These are phyloP conservation scores for Drepana arcuata DNA, from an alignment of 1,140 invertebrate species.

Conservation along the genomic window DNA sequence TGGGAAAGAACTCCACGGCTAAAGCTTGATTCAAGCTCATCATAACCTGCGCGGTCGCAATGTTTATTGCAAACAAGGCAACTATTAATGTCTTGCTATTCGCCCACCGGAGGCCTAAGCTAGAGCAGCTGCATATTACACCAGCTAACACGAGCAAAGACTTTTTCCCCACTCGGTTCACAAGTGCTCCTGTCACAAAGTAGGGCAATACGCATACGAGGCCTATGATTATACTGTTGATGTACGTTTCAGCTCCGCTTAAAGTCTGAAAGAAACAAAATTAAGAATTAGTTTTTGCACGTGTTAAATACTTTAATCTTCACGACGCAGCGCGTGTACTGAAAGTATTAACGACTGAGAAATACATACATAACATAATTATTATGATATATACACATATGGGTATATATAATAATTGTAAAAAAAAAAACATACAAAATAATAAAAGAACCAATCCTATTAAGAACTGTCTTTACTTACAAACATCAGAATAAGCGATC, in stretches of 20 bases:
- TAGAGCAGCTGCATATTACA: slow-evolving; percentile 9
- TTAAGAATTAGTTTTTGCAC: too few species aligned
- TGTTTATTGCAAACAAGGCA: slow-evolving; percentile 44
- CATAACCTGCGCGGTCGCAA: slow-evolving; percentile 41
- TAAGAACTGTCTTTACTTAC: too few species aligned
- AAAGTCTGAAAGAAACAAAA: slow-evolving; percentile 26
- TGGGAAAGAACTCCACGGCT: slow-evolving; percentile 65
- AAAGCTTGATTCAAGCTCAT: slow-evolving; percentile 44
- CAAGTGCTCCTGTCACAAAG: slow-evolving; percentile 18
- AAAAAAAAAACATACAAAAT: too few species aligned
- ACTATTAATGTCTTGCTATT: slow-evolving; percentile 18
- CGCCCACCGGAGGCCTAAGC: slow-evolving; percentile 20
- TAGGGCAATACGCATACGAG: slow-evolving; percentile 22
- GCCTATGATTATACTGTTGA: slow-evolving; percentile 32
- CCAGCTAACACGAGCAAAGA: slow-evolving; percentile 13
- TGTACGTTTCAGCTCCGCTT: slow-evolving; percentile 30
- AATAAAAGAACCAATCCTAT: too few species aligned
- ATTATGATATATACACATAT: too few species aligned
- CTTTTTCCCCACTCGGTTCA: slow-evolving; percentile 32
- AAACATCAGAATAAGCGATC: too few species aligned
- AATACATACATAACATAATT: too few species aligned
- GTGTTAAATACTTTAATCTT: too few species aligned
- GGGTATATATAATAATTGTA: too few species aligned
- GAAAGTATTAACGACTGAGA: too few species aligned
- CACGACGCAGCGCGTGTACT: too few species aligned